Evolutionary conservation across 2,113 vertebrate genomes (phyloP).

Genomic region (Tor tambroides): DNA sequence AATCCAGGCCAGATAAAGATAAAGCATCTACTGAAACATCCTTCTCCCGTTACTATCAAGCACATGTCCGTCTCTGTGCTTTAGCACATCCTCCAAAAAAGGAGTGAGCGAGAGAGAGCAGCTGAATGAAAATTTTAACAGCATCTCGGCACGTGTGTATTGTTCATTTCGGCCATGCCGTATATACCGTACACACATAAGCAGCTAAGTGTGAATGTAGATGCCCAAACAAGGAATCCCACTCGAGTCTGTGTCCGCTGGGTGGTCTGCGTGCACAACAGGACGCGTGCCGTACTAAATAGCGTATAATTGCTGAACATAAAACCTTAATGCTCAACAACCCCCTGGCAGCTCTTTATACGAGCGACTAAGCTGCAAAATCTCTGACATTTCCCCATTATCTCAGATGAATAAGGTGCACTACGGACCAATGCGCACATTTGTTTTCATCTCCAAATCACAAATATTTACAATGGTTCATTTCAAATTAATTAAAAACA

Average conservation of each 20-base stretch:
- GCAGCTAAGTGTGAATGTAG: slow-evolving; percentile 15
- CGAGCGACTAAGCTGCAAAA: slow-evolving; percentile 20
- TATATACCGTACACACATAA: neutral
- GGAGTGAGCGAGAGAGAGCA: slow-evolving; percentile 17
- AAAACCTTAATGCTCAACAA: slow-evolving; percentile 33
- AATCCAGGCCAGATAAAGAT: slow-evolving; percentile 29
- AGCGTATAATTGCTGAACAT: neutral
- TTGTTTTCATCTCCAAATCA: slow-evolving; percentile 19
- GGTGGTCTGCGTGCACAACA: slow-evolving; percentile 62
- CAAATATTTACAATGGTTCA: neutral
- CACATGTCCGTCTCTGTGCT: neutral
- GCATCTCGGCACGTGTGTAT: neutral
- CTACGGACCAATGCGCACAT: neutral
- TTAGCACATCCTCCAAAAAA: slow-evolving; percentile 14
- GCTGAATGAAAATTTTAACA: neutral
- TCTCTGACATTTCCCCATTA: neutral
- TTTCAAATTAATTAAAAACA: neutral
- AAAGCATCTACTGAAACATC: slow-evolving; percentile 10
- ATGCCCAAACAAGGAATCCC: slow-evolving; percentile 64
- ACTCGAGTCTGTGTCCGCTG: slow-evolving; percentile 34
- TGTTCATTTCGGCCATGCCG: slow-evolving; percentile 4
- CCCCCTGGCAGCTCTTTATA: slow-evolving; percentile 24
- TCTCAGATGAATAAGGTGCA: neutral
- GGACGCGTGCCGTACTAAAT: neutral
- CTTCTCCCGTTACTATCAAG: slow-evolving; percentile 25